Evolutionary conservation across 2,797 vertebrate genomes (phyloP).

Genomic region (Argentina silus): DNA sequence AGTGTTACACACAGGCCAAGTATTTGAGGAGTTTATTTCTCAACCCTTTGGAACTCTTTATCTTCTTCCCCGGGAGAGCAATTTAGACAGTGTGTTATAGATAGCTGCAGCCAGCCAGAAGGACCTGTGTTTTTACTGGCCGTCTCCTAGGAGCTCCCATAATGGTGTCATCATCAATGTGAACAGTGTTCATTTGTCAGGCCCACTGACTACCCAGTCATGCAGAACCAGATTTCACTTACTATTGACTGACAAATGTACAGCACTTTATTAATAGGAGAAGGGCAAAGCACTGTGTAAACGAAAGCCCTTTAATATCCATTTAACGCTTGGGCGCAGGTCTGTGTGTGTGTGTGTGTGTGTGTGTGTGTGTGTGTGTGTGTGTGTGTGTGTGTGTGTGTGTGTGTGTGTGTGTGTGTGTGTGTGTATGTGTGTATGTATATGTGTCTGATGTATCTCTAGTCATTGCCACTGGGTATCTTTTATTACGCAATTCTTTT

Average conservation of each 20-base stretch:
- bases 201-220: conserved; percentile 6
- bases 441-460: not conserved
- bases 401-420: no score
- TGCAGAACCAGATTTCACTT: conserved; percentile 17
- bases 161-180: conserved; percentile 11
- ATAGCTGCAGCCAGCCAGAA: not conserved
- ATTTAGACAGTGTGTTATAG: conserved; percentile 12
- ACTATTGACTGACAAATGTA: conserved; percentile 15
- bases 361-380: no score
- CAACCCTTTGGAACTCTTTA: not conserved
- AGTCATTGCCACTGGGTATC: not conserved
- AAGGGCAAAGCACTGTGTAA: conserved; percentile 4
- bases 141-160: conserved; percentile 11
- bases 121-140: not conserved
- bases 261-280: conserved; percentile 6
- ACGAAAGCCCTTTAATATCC: conserved; percentile 1
- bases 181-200: conserved; percentile 23
- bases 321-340: conserved; percentile 14
- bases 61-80: not conserved
- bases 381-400: no score
- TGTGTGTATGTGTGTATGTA: no score
- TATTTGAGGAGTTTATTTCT: not conserved
- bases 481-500: not conserved
- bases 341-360: not conserved
- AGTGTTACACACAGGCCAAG: not conserved